Evolutionary conservation across 2,888 invertebrate genomes (phyloP).

Genomic region (Bedellia somnulentella): DNA sequence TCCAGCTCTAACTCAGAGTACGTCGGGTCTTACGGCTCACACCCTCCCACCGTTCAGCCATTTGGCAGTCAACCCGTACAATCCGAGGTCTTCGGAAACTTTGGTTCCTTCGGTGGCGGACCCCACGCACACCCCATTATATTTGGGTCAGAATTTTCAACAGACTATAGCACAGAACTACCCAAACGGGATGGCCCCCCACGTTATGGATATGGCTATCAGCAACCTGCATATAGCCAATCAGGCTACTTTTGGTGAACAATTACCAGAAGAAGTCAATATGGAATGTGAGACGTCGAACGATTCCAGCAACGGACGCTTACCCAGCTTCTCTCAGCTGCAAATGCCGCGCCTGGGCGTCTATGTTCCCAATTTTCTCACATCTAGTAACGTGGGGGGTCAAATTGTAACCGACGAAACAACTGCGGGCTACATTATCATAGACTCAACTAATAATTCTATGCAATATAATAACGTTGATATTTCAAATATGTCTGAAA

Average conservation of each 20-base stretch:
- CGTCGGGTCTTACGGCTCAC: conserved; percentile 57
- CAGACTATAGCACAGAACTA: conserved; percentile 67
- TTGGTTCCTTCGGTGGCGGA: conserved; percentile 61
- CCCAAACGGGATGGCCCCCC: conserved; percentile 87
- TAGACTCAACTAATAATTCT: conserved; percentile 38
- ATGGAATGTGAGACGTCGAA: conserved; percentile 48
- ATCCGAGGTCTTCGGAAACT: conserved; percentile 61
- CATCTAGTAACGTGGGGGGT: conserved; percentile 79
- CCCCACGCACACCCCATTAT: conserved; percentile 59
- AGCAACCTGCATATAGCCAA: conserved; percentile 67
- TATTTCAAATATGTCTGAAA: conserved; percentile 26
- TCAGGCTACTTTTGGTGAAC: conserved; percentile 86
- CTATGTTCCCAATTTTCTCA: conserved; percentile 60
- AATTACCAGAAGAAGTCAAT: conserved; percentile 45
- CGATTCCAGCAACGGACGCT: conserved; percentile 43
- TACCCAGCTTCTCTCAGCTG: conserved; percentile 70
- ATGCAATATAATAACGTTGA: conserved; percentile 36
- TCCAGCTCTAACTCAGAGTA: conserved; percentile 57
- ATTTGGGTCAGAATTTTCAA: conserved; percentile 63
- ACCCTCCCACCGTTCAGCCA: conserved; percentile 61
- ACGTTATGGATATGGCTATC: conserved; percentile 78
- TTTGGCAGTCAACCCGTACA: conserved; percentile 63
- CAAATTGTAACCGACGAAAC: conserved; percentile 60
- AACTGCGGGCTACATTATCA: conserved; percentile 48
- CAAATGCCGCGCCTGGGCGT: conserved; percentile 61